A percentile compares a stretch with the other conserved stretches of the same genome.
Evolutionary conservation across 2,888 invertebrate species (phyloP).

Genomic region (Coelinius sp.): DNA sequence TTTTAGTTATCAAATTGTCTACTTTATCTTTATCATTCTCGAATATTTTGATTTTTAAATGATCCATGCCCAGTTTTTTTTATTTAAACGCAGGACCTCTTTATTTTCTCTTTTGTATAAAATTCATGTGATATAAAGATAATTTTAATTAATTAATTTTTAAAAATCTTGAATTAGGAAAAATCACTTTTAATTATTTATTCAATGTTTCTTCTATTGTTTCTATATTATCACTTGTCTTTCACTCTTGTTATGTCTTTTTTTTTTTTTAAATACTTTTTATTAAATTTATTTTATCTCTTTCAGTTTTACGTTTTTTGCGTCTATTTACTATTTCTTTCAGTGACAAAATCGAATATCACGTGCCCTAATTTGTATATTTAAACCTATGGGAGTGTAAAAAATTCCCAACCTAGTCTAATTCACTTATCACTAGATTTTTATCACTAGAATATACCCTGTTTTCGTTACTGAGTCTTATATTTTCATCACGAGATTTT

Average conservation of each 20-base stretch:
- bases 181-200: conserved; percentile 23
- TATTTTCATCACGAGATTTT: neutral
- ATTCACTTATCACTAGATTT: conserved; percentile 7
- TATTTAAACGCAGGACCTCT: conserved; percentile 40
- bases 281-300: conserved; percentile 10
- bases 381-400: conserved; percentile 39
- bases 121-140: conserved; percentile 4
- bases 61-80: conserved; percentile 7
- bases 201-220: conserved; percentile 16
- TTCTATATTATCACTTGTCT: conserved; percentile 17
- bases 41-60: conserved; percentile 15
- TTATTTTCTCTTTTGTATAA: conserved; percentile 40
- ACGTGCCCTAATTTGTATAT: neutral
- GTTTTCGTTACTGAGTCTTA: conserved; percentile 33
- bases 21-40: conserved; percentile 29
- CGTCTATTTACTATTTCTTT: conserved; percentile 4
- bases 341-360: neutral
- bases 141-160: conserved; percentile 4
- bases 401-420: conserved; percentile 35
- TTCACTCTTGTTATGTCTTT: conserved; percentile 26
- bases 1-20: conserved; percentile 21
- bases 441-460: conserved; percentile 37
- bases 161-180: neutral
- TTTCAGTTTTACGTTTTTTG: conserved; percentile 30
- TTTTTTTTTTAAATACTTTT: conserved; percentile 15